Conservation (phyloP, 2,888 invertebrate genomes). For the Oligia fasciuncula region DNA sequence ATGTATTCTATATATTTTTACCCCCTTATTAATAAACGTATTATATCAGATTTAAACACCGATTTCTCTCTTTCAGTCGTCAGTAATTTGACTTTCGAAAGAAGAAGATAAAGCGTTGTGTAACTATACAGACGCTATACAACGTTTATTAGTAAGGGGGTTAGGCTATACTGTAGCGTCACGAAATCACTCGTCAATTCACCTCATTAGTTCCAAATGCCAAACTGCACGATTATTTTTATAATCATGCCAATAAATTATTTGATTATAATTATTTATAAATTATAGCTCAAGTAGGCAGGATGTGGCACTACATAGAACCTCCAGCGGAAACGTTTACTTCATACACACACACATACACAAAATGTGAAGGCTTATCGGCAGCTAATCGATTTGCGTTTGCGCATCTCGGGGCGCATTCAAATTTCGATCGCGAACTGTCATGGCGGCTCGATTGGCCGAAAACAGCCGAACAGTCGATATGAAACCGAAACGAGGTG, state of each 20-base stretch:
- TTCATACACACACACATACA: conserved; percentile 71
- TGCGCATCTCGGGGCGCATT: conserved; percentile 88
- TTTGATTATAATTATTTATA: conserved; percentile 63
- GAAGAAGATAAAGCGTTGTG: too few species aligned
- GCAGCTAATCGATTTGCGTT: conserved; percentile 84
- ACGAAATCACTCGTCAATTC: conserved; percentile 7
- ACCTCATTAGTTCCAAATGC: conserved; percentile 53
- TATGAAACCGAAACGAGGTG: conserved; percentile 76
- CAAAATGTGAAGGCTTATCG: conserved; percentile 78
- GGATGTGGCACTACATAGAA: conserved; percentile 76
- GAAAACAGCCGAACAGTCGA: conserved; percentile 75
- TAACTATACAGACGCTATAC: too few species aligned
- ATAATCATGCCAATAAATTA: conserved; percentile 61
- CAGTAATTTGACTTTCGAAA: too few species aligned
- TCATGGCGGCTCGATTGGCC: conserved; percentile 83
- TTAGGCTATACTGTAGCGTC: neutral
- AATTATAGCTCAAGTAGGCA: conserved; percentile 68
- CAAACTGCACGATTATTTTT: conserved; percentile 30
- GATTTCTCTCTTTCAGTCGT: too few species aligned
- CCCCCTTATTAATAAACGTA: too few species aligned
- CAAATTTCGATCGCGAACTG: conserved; percentile 87
- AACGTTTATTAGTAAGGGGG: too few species aligned
- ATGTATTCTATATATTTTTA: neutral
- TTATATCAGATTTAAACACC: too few species aligned
- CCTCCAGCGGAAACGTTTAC: conserved; percentile 81